Base-by-base conservation (phyloP, 1,140 invertebrate species). In the Drosophila triauraria region DNA sequence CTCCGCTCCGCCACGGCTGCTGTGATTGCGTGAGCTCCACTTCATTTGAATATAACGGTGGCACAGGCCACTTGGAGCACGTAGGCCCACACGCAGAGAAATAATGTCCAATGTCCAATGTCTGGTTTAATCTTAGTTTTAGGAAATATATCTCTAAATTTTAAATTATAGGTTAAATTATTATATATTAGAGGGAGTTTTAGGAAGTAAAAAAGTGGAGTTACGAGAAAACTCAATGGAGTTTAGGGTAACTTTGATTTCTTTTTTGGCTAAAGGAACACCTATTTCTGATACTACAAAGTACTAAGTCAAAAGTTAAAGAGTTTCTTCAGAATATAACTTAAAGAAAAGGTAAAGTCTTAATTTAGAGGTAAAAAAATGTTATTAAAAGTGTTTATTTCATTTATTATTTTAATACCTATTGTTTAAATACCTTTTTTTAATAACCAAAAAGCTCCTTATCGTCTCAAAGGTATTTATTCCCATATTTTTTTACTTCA, bases 11-110 rank as follows among this genome's bases (percentile, higher is more conserved):
- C 51, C 23, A 32, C 15, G 51, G 17, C 51, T 35, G 51, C 65
- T 17, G 46, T 59, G 67, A 72, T 72, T 60, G 53, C 69, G 69
- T 68, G 68, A 71, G 67, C 67, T 60, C 54, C 38, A 71, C 67
- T 72, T 72, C 47, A 75, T 75, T 75, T 75, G 69, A 75, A 75
- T 75, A 75, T 75, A 75, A 75, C 71, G 71, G 71, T 75, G 69
- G 68, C 67, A 59, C 67, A 59, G 68, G 67, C 46, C 44, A 57
- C 44, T 71, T 50, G 67, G 35, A 72, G 67, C 67, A 70, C 67
- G 67, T 70, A 70, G 67, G 67, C 67, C 61, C 67, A 68, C 67
- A 70, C 67, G 13, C 40, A 38, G 62, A 70, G 20, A 70, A 70
- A 61, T 61, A 70, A 61, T 61, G 17, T 13, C 15, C 1, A 13